A percentile compares a stretch with the other conserved stretches of the same genome.
Conservation (phyloP, 2,888 invertebrate genomes). For the Empis livida region DNA sequence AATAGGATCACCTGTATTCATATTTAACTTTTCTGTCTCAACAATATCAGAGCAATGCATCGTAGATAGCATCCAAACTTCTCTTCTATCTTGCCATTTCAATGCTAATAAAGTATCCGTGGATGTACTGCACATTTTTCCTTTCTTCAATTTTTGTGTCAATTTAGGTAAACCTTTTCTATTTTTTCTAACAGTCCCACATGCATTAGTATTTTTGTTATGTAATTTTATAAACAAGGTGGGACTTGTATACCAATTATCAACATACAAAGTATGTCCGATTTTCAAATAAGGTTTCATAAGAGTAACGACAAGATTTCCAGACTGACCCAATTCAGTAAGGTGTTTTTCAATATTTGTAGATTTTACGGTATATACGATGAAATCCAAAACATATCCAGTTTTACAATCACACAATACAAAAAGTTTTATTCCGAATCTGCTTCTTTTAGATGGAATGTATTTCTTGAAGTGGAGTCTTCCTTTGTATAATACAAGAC, state of each 20-base stretch:
- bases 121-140: no score
- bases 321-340: neutral
- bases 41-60: no score
- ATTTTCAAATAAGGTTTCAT: neutral
- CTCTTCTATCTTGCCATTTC: no score
- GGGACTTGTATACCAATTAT: conserved; percentile 1
- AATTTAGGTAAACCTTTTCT: neutral
- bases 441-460: neutral
- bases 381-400: no score
- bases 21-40: no score
- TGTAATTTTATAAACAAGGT: neutral
- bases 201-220: neutral
- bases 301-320: neutral
- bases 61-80: no score
- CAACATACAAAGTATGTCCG: neutral
- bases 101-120: no score
- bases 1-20: no score
- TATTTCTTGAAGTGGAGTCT: neutral
- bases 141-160: no score
- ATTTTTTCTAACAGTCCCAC: neutral
- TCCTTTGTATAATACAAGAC: neutral
- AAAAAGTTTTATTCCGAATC: neutral
- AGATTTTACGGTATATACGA: neutral
- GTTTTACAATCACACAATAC: neutral
- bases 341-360: neutral